These are phyloP conservation scores for Heloderma charlesbogerti DNA, from an alignment of 2,113 vertebrate species.

Conservation along the genomic window DNA sequence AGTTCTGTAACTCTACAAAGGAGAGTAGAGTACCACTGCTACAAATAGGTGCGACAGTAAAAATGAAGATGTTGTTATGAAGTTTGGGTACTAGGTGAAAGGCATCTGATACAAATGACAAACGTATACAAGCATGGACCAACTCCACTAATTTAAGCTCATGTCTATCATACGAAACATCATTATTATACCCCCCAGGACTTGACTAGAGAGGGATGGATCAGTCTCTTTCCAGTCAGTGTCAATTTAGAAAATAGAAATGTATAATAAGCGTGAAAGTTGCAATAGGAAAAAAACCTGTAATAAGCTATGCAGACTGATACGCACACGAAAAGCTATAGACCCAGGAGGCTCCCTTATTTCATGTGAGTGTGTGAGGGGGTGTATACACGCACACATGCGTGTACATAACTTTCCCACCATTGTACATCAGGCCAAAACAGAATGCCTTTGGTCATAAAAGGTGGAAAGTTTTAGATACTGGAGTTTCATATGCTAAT, in stretches of 20 bases:
- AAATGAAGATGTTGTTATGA: not conserved
- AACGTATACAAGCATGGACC: not conserved
- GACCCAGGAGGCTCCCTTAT: too few species aligned
- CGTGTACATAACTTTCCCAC: not conserved
- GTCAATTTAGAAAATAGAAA: too few species aligned
- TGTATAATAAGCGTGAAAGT: too few species aligned
- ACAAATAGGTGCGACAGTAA: too few species aligned
- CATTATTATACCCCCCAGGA: too few species aligned
- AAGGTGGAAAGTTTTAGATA: not conserved
- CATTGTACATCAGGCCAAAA: not conserved
- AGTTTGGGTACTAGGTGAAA: not conserved
- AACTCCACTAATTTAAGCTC: not conserved
- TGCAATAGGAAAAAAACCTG: not conserved
- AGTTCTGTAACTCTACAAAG: not conserved
- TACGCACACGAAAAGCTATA: not conserved
- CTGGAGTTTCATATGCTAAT: not conserved
- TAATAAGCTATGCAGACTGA: not conserved
- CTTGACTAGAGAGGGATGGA: too few species aligned
- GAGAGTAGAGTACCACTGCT: not conserved
- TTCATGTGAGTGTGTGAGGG: not conserved
- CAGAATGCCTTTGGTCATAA: not conserved
- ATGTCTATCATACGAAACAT: not conserved
- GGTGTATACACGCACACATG: too few species aligned
- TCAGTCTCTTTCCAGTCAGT: too few species aligned
- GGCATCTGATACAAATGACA: not conserved